phyloP scores from a whole-genome alignment of 2,888 invertebrate genomes.

The Eustalomyia histrio region DNA sequence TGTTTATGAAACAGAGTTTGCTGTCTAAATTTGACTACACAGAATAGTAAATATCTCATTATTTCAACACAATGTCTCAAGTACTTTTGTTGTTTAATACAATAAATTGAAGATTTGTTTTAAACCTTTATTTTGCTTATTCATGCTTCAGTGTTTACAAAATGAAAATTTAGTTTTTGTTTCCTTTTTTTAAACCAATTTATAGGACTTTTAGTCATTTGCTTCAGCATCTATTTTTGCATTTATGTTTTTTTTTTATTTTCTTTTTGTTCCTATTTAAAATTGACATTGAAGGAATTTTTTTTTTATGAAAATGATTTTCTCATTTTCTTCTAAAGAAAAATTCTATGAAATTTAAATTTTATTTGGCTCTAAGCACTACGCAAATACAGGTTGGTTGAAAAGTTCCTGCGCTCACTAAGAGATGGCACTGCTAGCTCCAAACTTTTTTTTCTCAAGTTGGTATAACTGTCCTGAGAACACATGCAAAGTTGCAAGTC shows the following conservation, averaged over 20 bases:
- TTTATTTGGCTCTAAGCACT: constrained; percentile 63
- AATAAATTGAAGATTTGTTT: constrained; percentile 25
- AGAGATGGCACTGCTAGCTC: too few relatives aligned
- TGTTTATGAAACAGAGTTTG: neutral
- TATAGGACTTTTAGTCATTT: constrained; percentile 53
- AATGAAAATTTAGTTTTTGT: constrained; percentile 18
- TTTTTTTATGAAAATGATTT: constrained; percentile 16
- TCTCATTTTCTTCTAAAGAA: constrained; percentile 38
- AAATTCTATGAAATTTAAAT: constrained; percentile 63
- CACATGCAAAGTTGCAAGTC: too few relatives aligned
- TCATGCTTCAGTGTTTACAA: constrained; percentile 21
- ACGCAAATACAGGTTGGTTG: too few relatives aligned
- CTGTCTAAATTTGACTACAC: neutral
- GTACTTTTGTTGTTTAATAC: constrained; percentile 18
- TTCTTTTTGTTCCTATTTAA: constrained; percentile 35
- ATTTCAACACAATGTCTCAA: constrained; percentile 42
- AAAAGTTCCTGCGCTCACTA: too few relatives aligned
- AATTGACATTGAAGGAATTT: constrained; percentile 54
- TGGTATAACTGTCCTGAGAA: too few relatives aligned
- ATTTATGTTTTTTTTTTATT: too few relatives aligned
- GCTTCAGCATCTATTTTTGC: constrained; percentile 27
- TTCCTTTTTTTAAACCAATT: constrained; percentile 33
- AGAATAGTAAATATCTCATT: constrained; percentile 15
- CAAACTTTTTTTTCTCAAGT: too few relatives aligned
- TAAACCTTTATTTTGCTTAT: constrained; percentile 5